These are phyloP conservation scores for Andrena bucephala DNA, from an alignment of 2,888 invertebrate species.

Conservation along the genomic window DNA sequence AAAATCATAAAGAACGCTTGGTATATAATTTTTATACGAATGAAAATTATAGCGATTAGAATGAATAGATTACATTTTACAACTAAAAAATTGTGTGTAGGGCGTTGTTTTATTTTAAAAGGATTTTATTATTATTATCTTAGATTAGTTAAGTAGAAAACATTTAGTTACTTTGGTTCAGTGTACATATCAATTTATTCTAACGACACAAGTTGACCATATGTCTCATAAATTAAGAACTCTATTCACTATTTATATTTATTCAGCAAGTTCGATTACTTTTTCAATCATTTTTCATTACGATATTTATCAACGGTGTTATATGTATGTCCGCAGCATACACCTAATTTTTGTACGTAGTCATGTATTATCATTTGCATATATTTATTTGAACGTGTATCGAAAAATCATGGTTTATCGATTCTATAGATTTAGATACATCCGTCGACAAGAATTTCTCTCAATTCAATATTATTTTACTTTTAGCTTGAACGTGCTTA, in stretches of 20 bases:
- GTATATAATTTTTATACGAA: constrained; percentile 9
- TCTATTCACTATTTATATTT: constrained; percentile 25
- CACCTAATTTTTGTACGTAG: constrained; percentile 6
- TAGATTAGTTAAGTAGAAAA: constrained; percentile 22
- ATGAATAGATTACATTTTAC: constrained; percentile 7
- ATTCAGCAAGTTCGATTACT: constrained; percentile 15
- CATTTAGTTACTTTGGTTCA: constrained; percentile 1
- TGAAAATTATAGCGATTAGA: constrained; percentile 33
- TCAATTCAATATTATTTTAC: constrained; percentile 51
- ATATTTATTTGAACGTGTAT: constrained; percentile 23
- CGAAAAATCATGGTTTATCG: constrained; percentile 6
- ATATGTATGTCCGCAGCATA: not conserved
- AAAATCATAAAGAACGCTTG: constrained; percentile 5
- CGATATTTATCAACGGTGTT: not conserved
- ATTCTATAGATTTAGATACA: constrained; percentile 19
- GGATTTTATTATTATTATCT: not conserved
- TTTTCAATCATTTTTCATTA: constrained; percentile 2
- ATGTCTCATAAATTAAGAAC: not conserved
- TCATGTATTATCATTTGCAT: constrained; percentile 15
- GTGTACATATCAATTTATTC: constrained; percentile 7
- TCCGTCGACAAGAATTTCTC: not conserved
- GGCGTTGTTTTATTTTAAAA: not conserved
- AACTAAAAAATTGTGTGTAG: not conserved
- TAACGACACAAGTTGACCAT: not conserved
- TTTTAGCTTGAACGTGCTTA: constrained; percentile 95